Conservation (phyloP, 2,113 vertebrate species). For the Tauraco erythrolophus region DNA sequence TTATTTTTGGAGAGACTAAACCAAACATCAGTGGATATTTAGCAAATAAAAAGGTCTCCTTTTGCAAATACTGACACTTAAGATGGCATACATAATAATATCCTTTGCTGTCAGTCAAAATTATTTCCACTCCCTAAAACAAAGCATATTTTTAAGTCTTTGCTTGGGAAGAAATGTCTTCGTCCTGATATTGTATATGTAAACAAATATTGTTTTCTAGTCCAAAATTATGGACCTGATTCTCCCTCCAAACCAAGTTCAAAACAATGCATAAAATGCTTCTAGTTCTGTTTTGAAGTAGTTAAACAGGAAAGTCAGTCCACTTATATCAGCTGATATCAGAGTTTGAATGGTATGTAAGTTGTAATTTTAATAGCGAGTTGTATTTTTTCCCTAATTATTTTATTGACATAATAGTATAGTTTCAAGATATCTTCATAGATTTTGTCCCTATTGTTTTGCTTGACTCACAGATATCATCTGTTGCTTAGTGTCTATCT, state of each 20-base stretch:
- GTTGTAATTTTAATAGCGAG: background rate
- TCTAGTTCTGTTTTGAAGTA: background rate
- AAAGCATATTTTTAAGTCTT: background rate
- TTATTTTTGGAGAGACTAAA: background rate
- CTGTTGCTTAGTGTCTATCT: background rate
- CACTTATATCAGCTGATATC: background rate
- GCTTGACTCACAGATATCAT: background rate
- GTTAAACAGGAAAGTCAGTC: background rate
- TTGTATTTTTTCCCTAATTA: background rate
- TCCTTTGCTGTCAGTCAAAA: background rate
- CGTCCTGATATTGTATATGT: background rate
- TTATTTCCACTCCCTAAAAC: background rate
- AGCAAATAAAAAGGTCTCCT: background rate
- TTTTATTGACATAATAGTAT: accelerated
- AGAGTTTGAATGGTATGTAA: background rate
- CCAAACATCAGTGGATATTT: background rate
- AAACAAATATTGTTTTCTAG: background rate
- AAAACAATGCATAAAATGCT: background rate
- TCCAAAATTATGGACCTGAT: background rate
- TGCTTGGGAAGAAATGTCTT: background rate
- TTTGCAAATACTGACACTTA: background rate
- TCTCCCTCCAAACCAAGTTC: background rate
- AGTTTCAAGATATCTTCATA: background rate
- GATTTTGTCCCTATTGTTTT: background rate
- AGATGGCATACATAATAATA: background rate